Base-by-base conservation (phyloP, 1,140 invertebrate genomes). In the Limonius californicus region DNA sequence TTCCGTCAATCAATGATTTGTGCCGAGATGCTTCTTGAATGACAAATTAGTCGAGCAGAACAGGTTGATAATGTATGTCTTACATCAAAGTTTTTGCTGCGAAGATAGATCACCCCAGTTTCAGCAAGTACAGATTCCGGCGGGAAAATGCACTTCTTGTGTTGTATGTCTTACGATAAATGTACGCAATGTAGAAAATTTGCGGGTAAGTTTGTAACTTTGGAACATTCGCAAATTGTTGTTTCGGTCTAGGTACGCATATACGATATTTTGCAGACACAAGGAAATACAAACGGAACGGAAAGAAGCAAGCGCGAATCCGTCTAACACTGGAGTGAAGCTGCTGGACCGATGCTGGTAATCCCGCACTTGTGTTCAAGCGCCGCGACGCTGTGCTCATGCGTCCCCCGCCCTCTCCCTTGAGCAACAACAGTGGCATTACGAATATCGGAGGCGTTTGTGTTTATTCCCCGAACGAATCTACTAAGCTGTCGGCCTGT, bases 351-450 rank as follows among this genome's bases (percentile, higher is more conserved):
- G 66, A 66, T 73, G 73, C 64, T 59, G 66, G 67, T 72, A 76
- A 74, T 72, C 70, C 72, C 59, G 72, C 74, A 76, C 75, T 76
- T 76, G 74, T 75, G 73, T 73, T 73, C 57, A 71, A 74, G 74
- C 75, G 71, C 68, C 74, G 68, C 71, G 75, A 68, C 71, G 74
- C 68, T 65, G 55, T 74, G 74, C 74, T 75, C 73, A 75, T 75
- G 74, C 74, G 73, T 76, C 71, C 65, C 70, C 64, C 68, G 58
- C 68, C 68, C 60, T 58, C 58, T 57, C 63, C 54, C 56, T 53
- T 32, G 47, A 57, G 47, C 64, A 67, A 69, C 71, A 70, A 73
- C 72, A 74, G 73, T 69, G 72, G 70, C 70, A 72, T 74, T 73
- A 71, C 58, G 70, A 67, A 70, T 67, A 71, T 73, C 71, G 68